phyloP scores from a whole-genome alignment of 2,113 vertebrate species.

The Condylura cristata region DNA sequence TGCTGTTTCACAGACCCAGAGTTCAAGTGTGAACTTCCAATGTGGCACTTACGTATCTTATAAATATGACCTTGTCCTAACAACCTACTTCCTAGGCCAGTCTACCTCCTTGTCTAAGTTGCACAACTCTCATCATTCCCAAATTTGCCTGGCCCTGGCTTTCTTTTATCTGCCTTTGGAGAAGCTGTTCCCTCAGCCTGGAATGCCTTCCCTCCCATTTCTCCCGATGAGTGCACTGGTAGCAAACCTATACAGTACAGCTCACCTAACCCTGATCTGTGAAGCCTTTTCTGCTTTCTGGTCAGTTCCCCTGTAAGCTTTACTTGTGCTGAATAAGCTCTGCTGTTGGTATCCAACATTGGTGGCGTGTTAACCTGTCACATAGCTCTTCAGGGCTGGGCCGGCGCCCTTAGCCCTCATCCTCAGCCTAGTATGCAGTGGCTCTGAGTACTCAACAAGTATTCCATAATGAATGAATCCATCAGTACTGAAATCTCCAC shows the following conservation, averaged over 20 bases:
- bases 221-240: neutral
- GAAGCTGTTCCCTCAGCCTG: neutral
- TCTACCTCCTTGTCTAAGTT: no score
- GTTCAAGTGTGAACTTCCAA: neutral
- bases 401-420: neutral
- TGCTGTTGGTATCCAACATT: neutral
- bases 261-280: neutral
- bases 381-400: neutral
- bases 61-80: neutral
- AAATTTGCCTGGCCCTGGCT: neutral
- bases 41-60: neutral
- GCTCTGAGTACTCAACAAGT: no score
- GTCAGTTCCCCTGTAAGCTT: neutral
- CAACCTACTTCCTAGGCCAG: neutral
- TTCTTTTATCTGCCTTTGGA: neutral
- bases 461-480: no score
- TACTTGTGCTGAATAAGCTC: neutral
- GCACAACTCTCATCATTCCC: neutral
- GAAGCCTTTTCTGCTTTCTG: neutral
- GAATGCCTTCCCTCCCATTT: neutral
- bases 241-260: neutral
- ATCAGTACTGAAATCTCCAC: no score
- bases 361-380: neutral
- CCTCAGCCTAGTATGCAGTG: neutral
- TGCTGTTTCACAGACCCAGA: neutral